Percentiles rank a stretch among this genome's conserved stretches.
Evolutionary conservation across 2,888 invertebrate genomes (phyloP).

Genomic region (Limenitis camilla): DNA sequence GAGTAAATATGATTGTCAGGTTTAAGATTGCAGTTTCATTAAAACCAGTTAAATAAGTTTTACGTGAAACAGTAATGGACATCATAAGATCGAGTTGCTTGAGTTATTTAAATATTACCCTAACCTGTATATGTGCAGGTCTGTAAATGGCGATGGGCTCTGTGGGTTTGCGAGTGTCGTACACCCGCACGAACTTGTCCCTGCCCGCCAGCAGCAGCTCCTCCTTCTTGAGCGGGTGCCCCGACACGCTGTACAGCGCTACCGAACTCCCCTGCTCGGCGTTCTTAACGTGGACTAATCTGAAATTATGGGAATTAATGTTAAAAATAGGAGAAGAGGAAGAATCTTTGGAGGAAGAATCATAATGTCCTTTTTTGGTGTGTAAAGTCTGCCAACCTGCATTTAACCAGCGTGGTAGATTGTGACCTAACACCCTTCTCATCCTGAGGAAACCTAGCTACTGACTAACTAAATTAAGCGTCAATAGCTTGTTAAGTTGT

Average conservation of each 20-base stretch:
- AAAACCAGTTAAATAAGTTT: too few relatives aligned
- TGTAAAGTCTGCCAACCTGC: neutral
- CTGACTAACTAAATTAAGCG: too few relatives aligned
- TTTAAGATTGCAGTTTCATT: too few relatives aligned
- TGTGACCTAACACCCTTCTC: too few relatives aligned
- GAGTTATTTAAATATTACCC: conserved; percentile 26
- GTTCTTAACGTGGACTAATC: conserved; percentile 73
- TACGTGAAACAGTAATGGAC: too few relatives aligned
- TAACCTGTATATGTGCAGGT: conserved; percentile 56
- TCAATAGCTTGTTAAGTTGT: too few relatives aligned
- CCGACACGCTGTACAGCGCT: conserved; percentile 90
- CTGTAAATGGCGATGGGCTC: conserved; percentile 76
- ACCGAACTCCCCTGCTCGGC: conserved; percentile 71
- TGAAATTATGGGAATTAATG: conserved; percentile 32
- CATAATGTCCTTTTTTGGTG: too few relatives aligned
- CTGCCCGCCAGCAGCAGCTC: conserved; percentile 90
- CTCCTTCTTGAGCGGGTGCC: conserved; percentile 84
- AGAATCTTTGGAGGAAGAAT: too few relatives aligned
- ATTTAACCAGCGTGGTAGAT: neutral
- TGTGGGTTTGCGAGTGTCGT: conserved; percentile 78
- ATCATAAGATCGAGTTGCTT: neutral
- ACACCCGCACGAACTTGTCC: conserved; percentile 84
- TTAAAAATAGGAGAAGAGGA: too few relatives aligned
- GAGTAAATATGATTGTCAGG: too few relatives aligned
- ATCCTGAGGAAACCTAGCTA: too few relatives aligned